A percentile compares a stretch with the other conserved stretches of the same genome.
These are phyloP conservation scores for Equus przewalskii DNA, from an alignment of 2,113 vertebrate species.

Conservation along the genomic window DNA sequence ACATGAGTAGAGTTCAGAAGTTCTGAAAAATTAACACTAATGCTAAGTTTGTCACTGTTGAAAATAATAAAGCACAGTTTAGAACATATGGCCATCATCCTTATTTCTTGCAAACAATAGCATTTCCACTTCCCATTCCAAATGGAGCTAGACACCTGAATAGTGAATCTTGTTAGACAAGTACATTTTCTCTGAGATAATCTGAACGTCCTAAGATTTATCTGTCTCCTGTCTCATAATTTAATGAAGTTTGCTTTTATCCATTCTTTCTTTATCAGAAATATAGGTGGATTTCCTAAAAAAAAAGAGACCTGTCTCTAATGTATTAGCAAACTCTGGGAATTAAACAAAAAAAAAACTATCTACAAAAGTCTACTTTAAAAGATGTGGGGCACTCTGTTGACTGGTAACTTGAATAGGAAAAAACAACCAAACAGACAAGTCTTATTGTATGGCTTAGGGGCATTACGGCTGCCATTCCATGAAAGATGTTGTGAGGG, in stretches of 20 bases:
- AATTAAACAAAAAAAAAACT: conserved; percentile 28
- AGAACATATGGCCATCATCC: conserved; percentile 22
- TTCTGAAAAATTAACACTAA: conserved; percentile 59
- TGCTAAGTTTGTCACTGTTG: neutral
- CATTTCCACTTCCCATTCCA: conserved; percentile 60
- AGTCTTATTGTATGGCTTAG: neutral
- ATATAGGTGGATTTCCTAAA: neutral
- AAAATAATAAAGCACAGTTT: conserved; percentile 39
- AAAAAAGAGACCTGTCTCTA: neutral
- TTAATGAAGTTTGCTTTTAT: conserved; percentile 69
- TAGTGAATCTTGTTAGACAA: conserved; percentile 65
- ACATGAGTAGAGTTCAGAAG: conserved; percentile 1
- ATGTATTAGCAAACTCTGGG: conserved; percentile 43
- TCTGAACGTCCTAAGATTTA: conserved; percentile 51
- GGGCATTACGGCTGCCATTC: neutral
- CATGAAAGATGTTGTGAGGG: neutral
- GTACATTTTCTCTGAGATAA: conserved; percentile 58
- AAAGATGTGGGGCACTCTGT: neutral
- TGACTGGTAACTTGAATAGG: neutral
- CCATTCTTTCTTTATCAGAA: conserved; percentile 70
- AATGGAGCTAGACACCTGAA: conserved; percentile 45
- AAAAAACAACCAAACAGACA: neutral
- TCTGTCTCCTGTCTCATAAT: conserved; percentile 47
- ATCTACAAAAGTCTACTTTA: neutral
- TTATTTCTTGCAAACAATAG: conserved; percentile 65